A percentile compares a stretch with the other conserved stretches of the same genome.
phyloP scores from a whole-genome alignment of 2,888 invertebrate species.

The Coenonympha glycerion region DNA sequence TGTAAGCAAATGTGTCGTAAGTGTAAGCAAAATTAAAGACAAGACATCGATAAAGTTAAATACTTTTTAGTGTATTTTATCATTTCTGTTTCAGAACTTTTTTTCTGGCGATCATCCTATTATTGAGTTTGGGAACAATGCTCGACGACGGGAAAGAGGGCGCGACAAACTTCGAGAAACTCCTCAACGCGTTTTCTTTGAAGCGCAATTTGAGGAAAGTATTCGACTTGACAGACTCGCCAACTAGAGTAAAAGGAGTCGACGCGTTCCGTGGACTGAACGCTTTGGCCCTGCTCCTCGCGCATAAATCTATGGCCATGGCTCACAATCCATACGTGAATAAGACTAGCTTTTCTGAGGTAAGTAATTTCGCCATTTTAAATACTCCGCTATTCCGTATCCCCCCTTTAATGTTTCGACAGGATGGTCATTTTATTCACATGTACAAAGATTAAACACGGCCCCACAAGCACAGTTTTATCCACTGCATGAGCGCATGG shows the following conservation, averaged over 20 bases:
- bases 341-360: conserved; percentile 72
- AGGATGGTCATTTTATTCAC: too few relatives aligned
- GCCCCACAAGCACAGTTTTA: too few relatives aligned
- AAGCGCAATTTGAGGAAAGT: conserved; percentile 65
- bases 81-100: conserved; percentile 56
- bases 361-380: conserved; percentile 36
- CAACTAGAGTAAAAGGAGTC: conserved; percentile 63
- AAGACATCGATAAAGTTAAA: not conserved
- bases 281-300: conserved; percentile 71
- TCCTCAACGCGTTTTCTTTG: conserved; percentile 70
- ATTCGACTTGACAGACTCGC: conserved; percentile 56
- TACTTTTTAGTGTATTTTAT: not conserved
- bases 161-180: conserved; percentile 63
- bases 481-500: too few relatives aligned
- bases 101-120: conserved; percentile 56
- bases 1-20: too few relatives aligned
- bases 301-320: conserved; percentile 77
- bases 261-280: conserved; percentile 75
- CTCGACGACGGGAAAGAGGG: conserved; percentile 65
- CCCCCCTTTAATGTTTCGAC: not conserved
- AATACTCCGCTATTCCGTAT: not conserved
- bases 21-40: too few relatives aligned
- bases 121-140: conserved; percentile 59
- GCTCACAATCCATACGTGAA: conserved; percentile 77
- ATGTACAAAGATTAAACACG: too few relatives aligned